These are phyloP conservation scores for Poecilia picta DNA, from an alignment of 2,797 vertebrate species.

Conservation along the genomic window DNA sequence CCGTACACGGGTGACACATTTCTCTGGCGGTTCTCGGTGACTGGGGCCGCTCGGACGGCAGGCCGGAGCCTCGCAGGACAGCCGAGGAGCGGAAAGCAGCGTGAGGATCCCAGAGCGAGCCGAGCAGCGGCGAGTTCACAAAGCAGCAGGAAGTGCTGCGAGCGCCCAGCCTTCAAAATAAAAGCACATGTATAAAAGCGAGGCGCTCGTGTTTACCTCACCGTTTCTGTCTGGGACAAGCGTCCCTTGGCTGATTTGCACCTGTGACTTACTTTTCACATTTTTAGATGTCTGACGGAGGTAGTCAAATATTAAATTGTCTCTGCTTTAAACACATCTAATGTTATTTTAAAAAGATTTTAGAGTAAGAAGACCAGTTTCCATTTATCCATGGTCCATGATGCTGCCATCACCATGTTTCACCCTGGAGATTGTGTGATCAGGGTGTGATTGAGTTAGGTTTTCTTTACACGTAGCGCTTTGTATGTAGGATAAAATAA, in stretches of 20 bases:
- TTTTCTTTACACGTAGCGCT: background rate
- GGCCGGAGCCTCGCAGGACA: slow-evolving; percentile 37
- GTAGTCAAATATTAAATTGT: background rate
- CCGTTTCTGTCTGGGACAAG: background rate
- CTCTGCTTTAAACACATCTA: background rate
- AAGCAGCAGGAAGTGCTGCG: slow-evolving; percentile 26
- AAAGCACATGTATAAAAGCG: slow-evolving; percentile 36
- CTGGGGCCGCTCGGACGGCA: slow-evolving; percentile 26
- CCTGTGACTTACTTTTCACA: background rate
- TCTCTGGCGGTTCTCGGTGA: slow-evolving; percentile 51
- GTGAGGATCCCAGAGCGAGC: background rate
- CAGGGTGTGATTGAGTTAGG: background rate
- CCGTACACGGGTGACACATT: slow-evolving; percentile 71
- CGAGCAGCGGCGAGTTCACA: background rate
- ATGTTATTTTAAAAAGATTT: background rate
- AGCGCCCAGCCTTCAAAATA: slow-evolving; percentile 37
- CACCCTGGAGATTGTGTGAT: background rate
- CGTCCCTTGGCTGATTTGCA: background rate
- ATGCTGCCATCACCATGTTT: background rate
- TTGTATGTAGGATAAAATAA: background rate
- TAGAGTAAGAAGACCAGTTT: background rate
- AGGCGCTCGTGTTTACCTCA: background rate
- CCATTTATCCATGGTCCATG: background rate
- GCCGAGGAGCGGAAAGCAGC: slow-evolving; percentile 12
- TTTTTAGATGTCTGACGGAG: background rate